phyloP scores from a whole-genome alignment of 2,113 vertebrate genomes.

The Serilophus lunatus region DNA sequence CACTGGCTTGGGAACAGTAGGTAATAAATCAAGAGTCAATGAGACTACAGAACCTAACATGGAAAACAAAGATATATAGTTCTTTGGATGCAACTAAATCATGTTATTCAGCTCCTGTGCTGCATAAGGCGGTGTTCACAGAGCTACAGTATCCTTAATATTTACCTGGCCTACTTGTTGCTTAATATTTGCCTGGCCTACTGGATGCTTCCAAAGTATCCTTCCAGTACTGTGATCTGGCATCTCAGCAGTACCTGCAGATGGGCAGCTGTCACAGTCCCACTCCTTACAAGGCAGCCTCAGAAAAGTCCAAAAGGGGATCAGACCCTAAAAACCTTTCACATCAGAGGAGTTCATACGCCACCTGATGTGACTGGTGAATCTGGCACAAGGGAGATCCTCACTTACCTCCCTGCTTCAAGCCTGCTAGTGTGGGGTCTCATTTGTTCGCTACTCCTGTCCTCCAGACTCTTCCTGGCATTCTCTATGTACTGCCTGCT shows the following conservation, averaged over 20 bases:
- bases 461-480: neutral
- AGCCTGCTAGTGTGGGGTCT: neutral
- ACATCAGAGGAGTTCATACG: neutral
- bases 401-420: neutral
- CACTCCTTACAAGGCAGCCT: neutral
- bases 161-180: neutral
- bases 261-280: neutral
- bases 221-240: neutral
- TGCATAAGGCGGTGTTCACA: neutral
- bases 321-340: neutral
- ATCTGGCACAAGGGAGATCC: neutral
- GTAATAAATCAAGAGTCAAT: neutral
- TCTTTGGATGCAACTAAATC: neutral
- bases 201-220: neutral
- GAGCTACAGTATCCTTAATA: neutral
- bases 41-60: neutral
- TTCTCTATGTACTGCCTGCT: neutral
- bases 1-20: neutral
- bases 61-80: neutral
- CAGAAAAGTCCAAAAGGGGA: neutral
- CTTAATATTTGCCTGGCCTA: no score
- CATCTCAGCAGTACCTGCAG: neutral
- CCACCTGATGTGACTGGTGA: neutral
- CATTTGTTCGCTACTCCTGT: neutral
- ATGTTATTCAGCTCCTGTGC: neutral